phyloP scores from a whole-genome alignment of 1,140 invertebrate species.

The Onthophagus taurus region DNA sequence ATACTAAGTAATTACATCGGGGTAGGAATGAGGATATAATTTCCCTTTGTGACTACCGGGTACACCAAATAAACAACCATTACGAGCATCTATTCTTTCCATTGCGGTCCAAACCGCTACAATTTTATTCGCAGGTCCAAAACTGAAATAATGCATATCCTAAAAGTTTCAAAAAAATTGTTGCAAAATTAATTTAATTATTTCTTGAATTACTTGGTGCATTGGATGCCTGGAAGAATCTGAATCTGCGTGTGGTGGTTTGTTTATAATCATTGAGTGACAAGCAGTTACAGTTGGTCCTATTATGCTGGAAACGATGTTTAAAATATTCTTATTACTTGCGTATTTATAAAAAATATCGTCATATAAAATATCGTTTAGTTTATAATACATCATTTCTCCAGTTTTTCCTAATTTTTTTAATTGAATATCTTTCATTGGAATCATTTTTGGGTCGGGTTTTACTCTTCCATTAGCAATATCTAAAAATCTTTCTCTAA shows the following conservation, averaged over 20 bases:
- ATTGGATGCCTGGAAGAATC: slow-evolving; percentile 63
- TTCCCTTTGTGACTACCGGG: slow-evolving; percentile 62
- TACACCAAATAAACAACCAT: slow-evolving; percentile 77
- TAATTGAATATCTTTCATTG: slow-evolving; percentile 69
- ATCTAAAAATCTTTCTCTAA: slow-evolving; percentile 53
- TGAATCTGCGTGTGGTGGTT: slow-evolving; percentile 68
- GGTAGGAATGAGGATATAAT: slow-evolving; percentile 63
- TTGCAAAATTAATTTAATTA: no score
- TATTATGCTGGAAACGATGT: slow-evolving; percentile 67
- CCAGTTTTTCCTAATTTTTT: slow-evolving; percentile 48
- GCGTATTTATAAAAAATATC: no score
- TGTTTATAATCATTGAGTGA: slow-evolving; percentile 88
- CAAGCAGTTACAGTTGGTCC: slow-evolving; percentile 71
- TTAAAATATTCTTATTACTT: no score
- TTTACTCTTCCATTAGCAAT: slow-evolving; percentile 48
- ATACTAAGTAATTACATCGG: slow-evolving; percentile 52
- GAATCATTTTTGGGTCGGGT: slow-evolving; percentile 45
- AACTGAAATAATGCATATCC: slow-evolving; percentile 83
- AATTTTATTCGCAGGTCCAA: slow-evolving; percentile 66
- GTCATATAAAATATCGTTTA: slow-evolving; percentile 60
- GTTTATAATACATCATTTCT: slow-evolving; percentile 59
- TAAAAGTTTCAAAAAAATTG: slow-evolving; percentile 38
- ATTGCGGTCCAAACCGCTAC: slow-evolving; percentile 86
- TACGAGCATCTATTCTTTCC: slow-evolving; percentile 63
- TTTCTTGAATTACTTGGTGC: slow-evolving; percentile 73